Evolutionary conservation across 1,140 invertebrate species (phyloP), one percentile per base, ranked within the genome.

Genomic region (Cydia strobilella): DNA sequence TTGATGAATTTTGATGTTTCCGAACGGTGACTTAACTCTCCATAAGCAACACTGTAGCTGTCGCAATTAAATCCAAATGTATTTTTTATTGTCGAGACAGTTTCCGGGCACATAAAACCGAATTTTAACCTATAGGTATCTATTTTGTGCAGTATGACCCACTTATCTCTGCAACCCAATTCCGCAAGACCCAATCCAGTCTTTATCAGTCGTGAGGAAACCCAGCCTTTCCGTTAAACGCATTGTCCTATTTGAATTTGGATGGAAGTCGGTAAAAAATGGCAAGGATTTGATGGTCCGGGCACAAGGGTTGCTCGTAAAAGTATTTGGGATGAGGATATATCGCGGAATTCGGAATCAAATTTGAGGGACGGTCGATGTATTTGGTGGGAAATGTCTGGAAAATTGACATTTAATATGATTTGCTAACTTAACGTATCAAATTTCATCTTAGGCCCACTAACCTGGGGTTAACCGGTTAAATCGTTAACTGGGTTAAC

Each of bases 221-320:
- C 31, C 65, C 65, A 69, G 65, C 65, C 65, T 15, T 39, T 66
- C 31, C 27, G 25, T 35, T 69, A 69, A 69, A 69, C 65, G 65
- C 65, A 69, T 69, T 35, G 65, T 69, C 65, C 27, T 39, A 69
- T 69, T 69, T 69, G 65, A 69, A 69, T 69, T n/a, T 18, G 27
- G 15, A 69, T 69, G 63, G 63, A 31, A 66, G 65, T 69, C 27
- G 65, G 27, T 59, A 59, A 35, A 35, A 42, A 69, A 69, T 69
- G 65, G 65, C 65, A 35, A 18, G 15, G 63, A 66, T 66, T 66
- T 42, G 65, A 69, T 69, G 65, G 65, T 18, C 65, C 65, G 27
- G n/a, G 63, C 6, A 39, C 27, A 12, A 31, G n/a, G 65, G 31
- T 18, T 20, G 63, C 65, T 69, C 65, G 35, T 69, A 69, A 69